A percentile compares a stretch with the other conserved stretches of the same genome.
phyloP scores from a whole-genome alignment of 2,888 invertebrate genomes.

The Chorisops tibialis region DNA sequence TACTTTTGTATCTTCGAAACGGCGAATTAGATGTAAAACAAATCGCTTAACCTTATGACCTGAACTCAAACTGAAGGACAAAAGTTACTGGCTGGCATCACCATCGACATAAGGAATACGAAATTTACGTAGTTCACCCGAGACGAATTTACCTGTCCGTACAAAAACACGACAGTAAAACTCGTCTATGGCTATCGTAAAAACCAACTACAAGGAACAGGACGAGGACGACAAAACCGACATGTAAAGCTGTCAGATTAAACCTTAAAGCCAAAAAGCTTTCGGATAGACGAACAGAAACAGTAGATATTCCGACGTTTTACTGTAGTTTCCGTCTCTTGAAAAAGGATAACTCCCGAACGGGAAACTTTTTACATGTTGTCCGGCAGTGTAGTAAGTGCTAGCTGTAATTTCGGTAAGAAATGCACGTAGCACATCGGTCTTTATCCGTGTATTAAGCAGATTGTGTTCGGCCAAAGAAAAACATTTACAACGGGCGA shows the following conservation, averaged over 20 bases:
- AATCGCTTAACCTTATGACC: too few species aligned
- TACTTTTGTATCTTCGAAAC: too few species aligned
- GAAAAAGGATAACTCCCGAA: neutral
- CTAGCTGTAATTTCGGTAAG: constrained; percentile 16
- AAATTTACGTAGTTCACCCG: too few species aligned
- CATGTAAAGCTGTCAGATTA: constrained; percentile 18
- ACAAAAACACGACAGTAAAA: too few species aligned
- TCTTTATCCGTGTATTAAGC: constrained; percentile 20
- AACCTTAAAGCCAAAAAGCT: constrained; percentile 22
- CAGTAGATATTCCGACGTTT: constrained; percentile 7
- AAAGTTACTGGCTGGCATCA: too few species aligned
- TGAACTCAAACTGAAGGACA: too few species aligned
- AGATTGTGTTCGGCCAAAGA: constrained; percentile 18
- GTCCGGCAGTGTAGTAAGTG: neutral
- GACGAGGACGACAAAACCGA: neutral
- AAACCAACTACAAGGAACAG: neutral
- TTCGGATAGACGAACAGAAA: constrained; percentile 6
- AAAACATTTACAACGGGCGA: constrained; percentile 3
- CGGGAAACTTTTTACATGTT: neutral
- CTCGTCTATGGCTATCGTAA: too few species aligned
- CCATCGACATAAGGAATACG: too few species aligned
- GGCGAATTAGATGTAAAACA: too few species aligned
- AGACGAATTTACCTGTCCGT: too few species aligned
- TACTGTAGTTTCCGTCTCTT: too few species aligned
- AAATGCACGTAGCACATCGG: constrained; percentile 23